Conservation (phyloP, 2,113 vertebrate genomes). For the Anolis carolinensis region DNA sequence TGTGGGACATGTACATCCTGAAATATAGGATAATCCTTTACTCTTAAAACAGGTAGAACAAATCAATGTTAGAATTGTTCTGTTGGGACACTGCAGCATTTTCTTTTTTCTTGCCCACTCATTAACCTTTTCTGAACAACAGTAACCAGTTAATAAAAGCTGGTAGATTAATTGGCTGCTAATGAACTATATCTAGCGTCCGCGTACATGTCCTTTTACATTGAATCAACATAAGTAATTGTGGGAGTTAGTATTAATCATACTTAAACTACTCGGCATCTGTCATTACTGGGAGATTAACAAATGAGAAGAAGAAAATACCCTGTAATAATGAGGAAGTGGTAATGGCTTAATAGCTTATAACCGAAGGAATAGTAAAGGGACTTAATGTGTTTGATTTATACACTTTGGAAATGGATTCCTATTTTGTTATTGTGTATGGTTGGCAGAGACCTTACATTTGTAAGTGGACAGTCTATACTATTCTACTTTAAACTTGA, state of each 20-base stretch:
- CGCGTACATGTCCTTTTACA: not conserved
- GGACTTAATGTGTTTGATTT: not conserved
- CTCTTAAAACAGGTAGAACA: not conserved
- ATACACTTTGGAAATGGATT: not conserved
- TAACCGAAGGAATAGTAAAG: conserved; percentile 11
- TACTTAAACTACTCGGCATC: conserved; percentile 6
- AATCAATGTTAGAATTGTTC: too few relatives aligned
- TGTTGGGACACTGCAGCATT: not conserved
- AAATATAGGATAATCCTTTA: not conserved
- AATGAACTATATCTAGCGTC: conserved; percentile 8
- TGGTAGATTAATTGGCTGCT: conserved; percentile 9
- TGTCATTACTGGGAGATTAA: conserved; percentile 6
- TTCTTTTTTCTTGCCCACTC: not conserved
- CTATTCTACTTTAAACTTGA: not conserved
- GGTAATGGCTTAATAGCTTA: conserved; percentile 6
- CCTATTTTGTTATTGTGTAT: not conserved
- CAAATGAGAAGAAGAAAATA: not conserved
- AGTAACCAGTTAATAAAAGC: conserved; percentile 6
- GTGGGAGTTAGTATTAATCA: conserved; percentile 1
- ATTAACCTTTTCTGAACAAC: not conserved
- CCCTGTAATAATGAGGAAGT: not conserved
- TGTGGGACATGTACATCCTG: not conserved
- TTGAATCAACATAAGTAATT: conserved; percentile 11
- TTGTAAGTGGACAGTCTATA: not conserved
- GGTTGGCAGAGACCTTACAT: not conserved